A percentile compares a stretch with the other conserved stretches of the same genome.
phyloP scores from a whole-genome alignment of 2,888 invertebrate genomes.

The Synergus umbraculus region DNA sequence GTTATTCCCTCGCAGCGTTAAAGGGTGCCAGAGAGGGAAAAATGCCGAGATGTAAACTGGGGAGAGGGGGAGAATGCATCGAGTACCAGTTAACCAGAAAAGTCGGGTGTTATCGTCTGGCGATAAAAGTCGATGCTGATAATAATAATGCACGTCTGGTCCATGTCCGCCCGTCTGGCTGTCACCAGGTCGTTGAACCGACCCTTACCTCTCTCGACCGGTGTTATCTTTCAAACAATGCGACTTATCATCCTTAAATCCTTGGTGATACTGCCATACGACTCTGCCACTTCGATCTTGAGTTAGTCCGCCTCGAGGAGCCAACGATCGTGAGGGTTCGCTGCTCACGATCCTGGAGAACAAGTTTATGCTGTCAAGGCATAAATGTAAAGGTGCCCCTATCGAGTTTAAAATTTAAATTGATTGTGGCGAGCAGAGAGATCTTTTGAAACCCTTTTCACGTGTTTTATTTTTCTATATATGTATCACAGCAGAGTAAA shows the following conservation, averaged over 20 bases:
- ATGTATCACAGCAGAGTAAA: too few relatives aligned
- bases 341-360: not conserved
- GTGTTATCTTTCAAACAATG: constrained; percentile 65
- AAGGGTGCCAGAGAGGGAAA: constrained; percentile 1
- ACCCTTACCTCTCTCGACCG: constrained; percentile 82
- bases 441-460: not conserved
- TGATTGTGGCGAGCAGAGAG: not conserved
- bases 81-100: constrained; percentile 10
- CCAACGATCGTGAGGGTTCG: not conserved
- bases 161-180: constrained; percentile 77
- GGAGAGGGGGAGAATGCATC: constrained; percentile 16
- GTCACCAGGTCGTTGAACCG: constrained; percentile 76
- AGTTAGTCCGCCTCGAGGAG: not conserved
- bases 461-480: not conserved
- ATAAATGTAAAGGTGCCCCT: not conserved
- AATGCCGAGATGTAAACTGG: constrained; percentile 8
- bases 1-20: not conserved
- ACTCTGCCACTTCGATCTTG: constrained; percentile 43
- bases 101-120: constrained; percentile 66
- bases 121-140: constrained; percentile 72
- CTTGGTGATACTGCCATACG: constrained; percentile 56
- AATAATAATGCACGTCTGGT: constrained; percentile 77
- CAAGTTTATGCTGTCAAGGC: not conserved
- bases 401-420: not conserved
- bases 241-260: constrained; percentile 65